phyloP scores from a whole-genome alignment of 2,113 vertebrate species.

The Lepidothrix coronata region DNA sequence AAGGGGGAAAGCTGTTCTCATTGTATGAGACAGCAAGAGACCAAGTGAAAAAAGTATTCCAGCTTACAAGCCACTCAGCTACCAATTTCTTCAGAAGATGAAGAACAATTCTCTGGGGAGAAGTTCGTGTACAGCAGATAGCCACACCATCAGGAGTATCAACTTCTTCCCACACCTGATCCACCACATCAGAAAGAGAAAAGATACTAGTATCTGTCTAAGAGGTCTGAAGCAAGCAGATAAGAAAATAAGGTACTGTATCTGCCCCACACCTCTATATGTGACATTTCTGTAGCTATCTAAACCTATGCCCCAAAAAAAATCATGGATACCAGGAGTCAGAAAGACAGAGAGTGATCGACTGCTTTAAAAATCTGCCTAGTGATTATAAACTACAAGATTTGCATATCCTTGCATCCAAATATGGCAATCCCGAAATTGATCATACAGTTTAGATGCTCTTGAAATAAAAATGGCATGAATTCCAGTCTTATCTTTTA shows the following conservation, averaged over 20 bases:
- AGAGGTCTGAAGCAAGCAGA: background rate
- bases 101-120: slow-evolving; percentile 14
- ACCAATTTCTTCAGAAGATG: background rate
- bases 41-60: background rate
- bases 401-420: background rate
- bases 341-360: background rate
- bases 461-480: background rate
- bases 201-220: slow-evolving; percentile 44
- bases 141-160: slow-evolving; percentile 23
- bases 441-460: background rate
- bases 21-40: background rate
- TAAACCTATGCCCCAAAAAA: background rate
- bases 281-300: background rate
- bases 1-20: background rate
- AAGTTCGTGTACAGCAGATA: background rate
- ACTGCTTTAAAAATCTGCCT: background rate
- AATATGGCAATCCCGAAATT: background rate
- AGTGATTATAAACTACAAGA: background rate
- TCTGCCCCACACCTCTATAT: background rate
- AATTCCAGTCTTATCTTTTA: background rate
- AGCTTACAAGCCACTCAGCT: background rate
- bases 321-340: background rate
- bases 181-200: background rate
- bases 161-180: slow-evolving; percentile 52
- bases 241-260: background rate